Conservation (phyloP, 2,113 vertebrate genomes). For the Nanorana parkeri region DNA sequence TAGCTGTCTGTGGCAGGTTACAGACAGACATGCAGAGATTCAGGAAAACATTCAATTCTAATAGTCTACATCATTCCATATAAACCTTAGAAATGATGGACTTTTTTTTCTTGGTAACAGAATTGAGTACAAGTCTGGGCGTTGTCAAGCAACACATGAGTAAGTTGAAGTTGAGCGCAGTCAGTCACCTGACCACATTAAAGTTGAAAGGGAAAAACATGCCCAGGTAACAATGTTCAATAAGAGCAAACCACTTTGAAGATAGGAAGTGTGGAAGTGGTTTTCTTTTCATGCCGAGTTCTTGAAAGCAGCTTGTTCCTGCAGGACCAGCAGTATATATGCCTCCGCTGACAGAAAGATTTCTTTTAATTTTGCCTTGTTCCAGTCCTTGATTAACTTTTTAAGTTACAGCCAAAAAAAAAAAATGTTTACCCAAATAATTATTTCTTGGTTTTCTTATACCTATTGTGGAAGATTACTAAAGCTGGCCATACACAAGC, state of each 20-base stretch:
- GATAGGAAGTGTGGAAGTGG: slow-evolving; percentile 26
- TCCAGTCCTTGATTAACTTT: neutral
- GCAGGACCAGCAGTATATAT: neutral
- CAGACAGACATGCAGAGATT: too few relatives aligned
- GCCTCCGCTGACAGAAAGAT: neutral
- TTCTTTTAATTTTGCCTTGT: neutral
- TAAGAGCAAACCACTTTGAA: slow-evolving; percentile 35
- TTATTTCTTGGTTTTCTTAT: too few relatives aligned
- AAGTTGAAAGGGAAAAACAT: slow-evolving; percentile 33
- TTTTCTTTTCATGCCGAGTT: neutral
- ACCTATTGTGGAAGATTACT: too few relatives aligned
- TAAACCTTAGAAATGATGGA: slow-evolving; percentile 9
- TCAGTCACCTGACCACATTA: slow-evolving; percentile 42
- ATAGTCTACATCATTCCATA: neutral
- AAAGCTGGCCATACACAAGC: too few relatives aligned
- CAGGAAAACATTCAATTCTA: too few relatives aligned
- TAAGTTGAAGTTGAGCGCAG: slow-evolving; percentile 24
- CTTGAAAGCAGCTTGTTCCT: slow-evolving; percentile 8
- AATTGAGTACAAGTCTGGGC: slow-evolving; percentile 32
- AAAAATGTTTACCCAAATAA: too few relatives aligned
- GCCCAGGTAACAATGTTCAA: slow-evolving; percentile 34
- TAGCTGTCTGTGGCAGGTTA: too few relatives aligned
- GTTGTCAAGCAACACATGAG: slow-evolving; percentile 41
- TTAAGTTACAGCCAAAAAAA: neutral
- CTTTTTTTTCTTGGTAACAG: slow-evolving; percentile 25